Evolutionary conservation across 2,113 vertebrate species (phyloP), one percentile per base, ranked within the genome.

Genomic region (Psilopogon haemacephalus): DNA sequence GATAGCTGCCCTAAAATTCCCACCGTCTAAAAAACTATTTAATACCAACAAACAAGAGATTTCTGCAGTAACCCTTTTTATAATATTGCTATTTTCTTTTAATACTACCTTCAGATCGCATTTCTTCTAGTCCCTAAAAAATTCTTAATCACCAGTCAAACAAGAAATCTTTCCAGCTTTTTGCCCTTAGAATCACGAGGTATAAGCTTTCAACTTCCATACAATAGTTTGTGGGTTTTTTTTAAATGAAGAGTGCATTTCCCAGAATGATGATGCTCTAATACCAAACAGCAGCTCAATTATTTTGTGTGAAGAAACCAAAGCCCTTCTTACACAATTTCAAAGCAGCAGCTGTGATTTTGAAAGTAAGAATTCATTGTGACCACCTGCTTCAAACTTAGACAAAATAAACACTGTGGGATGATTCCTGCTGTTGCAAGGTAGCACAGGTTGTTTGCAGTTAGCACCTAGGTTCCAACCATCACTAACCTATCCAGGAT

Each of bases 271-370:
- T 88, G 89, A 95, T 96, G 93, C 72, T 93, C 87, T 96, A 96
- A 96, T 96, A 91, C 91, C 82, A 96, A 95, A 91, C 82, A 96
- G 94, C 95, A 96, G 96, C 96, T 96, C 89, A 91, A 94, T 81
- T 95, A 95, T 94, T 95, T 84, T 95, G 91, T 84, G 79, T 94
- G 81, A 95, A 93, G 96, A 96, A 96, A 96, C 94, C 89, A 95
- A 95, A 96, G 94, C 87, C 91, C 94, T 95, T 96, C 96, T 95
- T 96, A 96, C 96, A 96, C 93, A 77, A 77, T 96, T 95, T 96
- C 96, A 96, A 96, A 96, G 96, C 95, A 89, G 95, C 96, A 95
- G 96, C 95, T 96, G 95, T 75, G 94, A 95, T 95, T 96, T 94
- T 95, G 91, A 95, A 95, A 95, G 60, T 19, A 95, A 72, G 89